Base-by-base conservation (phyloP, 2,113 vertebrate genomes). In the Pyrgilauda ruficollis region DNA sequence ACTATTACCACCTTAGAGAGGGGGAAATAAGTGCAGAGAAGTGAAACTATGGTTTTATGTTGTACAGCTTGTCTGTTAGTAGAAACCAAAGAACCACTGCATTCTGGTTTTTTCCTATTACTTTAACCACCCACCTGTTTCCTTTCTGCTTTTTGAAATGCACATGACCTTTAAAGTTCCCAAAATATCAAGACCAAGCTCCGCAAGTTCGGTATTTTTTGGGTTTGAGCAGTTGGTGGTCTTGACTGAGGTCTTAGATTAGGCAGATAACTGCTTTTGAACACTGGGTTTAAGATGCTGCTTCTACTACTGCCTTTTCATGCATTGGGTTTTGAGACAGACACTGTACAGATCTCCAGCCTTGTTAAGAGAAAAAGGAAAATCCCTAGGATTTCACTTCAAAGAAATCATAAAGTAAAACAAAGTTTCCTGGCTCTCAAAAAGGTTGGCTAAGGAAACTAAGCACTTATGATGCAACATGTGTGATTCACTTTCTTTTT, bases 401-500 rank as follows among this genome's bases (percentile, higher is more conserved):
- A 41, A 62, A 52, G 30, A 59, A 2, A 2, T 7, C 24, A 41
- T 70, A n/a, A 69, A 84, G 3, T 31, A 64, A 70, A 90, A n/a
- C 18, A 13, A 47, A 46, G 11, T 44, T 22, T 63, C 21, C 21
- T 76, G 20, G 3, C 66, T 93, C 31, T 85, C n/a, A 31, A 61
- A 78, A 66, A 68, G 33, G 18, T 17, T 79, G 26, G 21, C 17
- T 75, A 37, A 82, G 49, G 41, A 33, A 76, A 58, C 23, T 3
- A 79, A 56, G 13, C 17, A 37, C 15, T 37, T 44, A 11, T 1
- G 10, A 49, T 44, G 21, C 7, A 50, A 18, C 0, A 0, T 24
- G 23, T 61, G 6, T 13, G 13, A 52, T 72, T 75, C 15, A 5
- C 20, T 74, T 69, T 21, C 12, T 79, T 19, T 85, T 68, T 9